phyloP scores from a whole-genome alignment of 2,888 invertebrate species.

The Cenopis cana region DNA sequence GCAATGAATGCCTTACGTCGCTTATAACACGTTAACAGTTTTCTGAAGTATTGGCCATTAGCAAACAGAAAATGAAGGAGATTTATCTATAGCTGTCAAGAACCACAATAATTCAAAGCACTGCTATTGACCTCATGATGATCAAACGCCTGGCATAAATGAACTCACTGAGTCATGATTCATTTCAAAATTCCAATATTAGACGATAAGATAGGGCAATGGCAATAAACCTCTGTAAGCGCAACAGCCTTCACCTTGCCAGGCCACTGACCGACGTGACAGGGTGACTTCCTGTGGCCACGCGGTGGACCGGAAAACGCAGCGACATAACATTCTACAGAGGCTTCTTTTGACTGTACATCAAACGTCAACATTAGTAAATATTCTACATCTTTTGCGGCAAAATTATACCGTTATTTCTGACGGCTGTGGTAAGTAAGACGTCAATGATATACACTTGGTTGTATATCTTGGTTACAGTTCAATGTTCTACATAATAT shows the following conservation, averaged over 20 bases:
- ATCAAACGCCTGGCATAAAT: not conserved
- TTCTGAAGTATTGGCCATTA: not conserved
- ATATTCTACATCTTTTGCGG: not conserved
- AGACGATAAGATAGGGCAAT: too few species aligned
- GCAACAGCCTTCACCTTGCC: conserved; percentile 36
- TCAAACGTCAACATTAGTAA: not conserved
- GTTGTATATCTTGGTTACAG: too few species aligned
- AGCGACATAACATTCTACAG: conserved; percentile 5
- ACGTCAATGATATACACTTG: too few species aligned
- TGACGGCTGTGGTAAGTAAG: too few species aligned
- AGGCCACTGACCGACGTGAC: conserved; percentile 32
- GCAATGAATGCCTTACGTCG: too few species aligned
- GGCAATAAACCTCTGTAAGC: conserved; percentile 6
- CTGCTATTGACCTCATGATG: not conserved
- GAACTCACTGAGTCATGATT: too few species aligned
- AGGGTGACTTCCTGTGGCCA: conserved; percentile 34
- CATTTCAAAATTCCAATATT: too few species aligned
- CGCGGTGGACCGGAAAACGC: conserved; percentile 31
- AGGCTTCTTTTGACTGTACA: not conserved
- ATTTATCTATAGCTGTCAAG: not conserved
- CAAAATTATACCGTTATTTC: too few species aligned
- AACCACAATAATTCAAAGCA: not conserved
- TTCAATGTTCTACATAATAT: too few species aligned
- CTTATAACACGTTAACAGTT: not conserved
- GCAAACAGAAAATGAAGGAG: not conserved